Evolutionary conservation across 2,888 invertebrate genomes (phyloP).

Genomic region (Ptychoptera contaminata): DNA sequence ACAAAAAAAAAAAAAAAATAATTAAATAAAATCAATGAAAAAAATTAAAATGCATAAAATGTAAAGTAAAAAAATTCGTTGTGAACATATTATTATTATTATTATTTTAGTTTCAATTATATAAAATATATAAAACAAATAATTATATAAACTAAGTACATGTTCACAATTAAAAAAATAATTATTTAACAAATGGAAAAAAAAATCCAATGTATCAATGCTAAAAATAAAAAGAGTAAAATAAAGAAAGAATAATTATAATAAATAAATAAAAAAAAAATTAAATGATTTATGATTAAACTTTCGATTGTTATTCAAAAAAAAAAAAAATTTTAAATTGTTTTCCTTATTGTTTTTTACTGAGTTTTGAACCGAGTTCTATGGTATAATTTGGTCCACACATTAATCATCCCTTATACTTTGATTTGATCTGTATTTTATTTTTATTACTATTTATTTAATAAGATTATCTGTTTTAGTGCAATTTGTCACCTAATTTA

Average conservation of each 20-base stretch:
- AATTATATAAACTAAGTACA: not conserved
- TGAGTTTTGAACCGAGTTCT: no score
- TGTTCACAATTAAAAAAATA: not conserved
- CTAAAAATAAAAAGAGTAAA: not conserved
- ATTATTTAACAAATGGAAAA: not conserved
- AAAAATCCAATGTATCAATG: not conserved
- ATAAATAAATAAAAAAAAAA: conserved; percentile 3
- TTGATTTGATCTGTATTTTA: no score
- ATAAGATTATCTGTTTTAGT: no score
- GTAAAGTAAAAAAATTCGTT: not conserved
- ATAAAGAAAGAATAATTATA: not conserved
- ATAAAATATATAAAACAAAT: not conserved
- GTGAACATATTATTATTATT: not conserved
- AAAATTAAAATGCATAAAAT: not conserved
- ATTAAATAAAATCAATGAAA: not conserved
- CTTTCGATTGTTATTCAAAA: conserved; percentile 9
- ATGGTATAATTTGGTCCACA: no score
- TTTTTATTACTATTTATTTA: no score
- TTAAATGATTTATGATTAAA: conserved; percentile 5
- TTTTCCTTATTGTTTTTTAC: no score
- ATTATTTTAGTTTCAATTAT: not conserved
- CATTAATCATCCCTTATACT: no score
- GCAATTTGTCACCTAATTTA: no score
- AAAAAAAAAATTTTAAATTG: not conserved
- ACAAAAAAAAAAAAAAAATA: not conserved